Conservation (phyloP, 1,140 invertebrate species). For the Pygmarrhopalites habei region DNA sequence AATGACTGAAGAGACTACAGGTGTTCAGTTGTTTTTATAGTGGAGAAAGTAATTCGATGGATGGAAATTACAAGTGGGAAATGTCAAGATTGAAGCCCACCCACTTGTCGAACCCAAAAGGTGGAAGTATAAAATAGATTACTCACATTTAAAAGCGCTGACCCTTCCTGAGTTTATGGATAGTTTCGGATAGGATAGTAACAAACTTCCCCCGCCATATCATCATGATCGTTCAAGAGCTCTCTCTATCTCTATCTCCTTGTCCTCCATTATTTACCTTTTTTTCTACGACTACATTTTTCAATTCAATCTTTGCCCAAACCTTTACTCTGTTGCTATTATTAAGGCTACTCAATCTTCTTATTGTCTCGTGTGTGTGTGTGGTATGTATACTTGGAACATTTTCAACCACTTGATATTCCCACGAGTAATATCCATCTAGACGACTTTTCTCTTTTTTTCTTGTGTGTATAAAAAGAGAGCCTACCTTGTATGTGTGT, state of each 20-base stretch:
- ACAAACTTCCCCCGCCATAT: too few species aligned
- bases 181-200: too few species aligned
- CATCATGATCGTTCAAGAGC: not conserved
- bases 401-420: too few species aligned
- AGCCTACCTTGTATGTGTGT: too few species aligned
- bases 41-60: conserved; percentile 19
- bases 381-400: too few species aligned
- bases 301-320: conserved; percentile 14
- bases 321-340: not conserved
- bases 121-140: conserved; percentile 24
- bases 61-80: conserved; percentile 19
- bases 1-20: conserved; percentile 7
- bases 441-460: too few species aligned
- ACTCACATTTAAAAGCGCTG: conserved; percentile 30
- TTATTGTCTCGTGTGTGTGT: too few species aligned
- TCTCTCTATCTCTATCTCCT: not conserved
- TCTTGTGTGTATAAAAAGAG: too few species aligned
- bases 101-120: not conserved
- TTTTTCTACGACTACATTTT: conserved; percentile 8
- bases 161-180: conserved; percentile 29
- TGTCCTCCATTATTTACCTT: conserved; percentile 1
- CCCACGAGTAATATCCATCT: too few species aligned
- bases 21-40: conserved; percentile 20
- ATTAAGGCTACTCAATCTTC: not conserved
- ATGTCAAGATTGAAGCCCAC: conserved; percentile 14